Evolutionary conservation across 1,140 invertebrate genomes (phyloP).

Genomic region (Hylaeus anthracinus): DNA sequence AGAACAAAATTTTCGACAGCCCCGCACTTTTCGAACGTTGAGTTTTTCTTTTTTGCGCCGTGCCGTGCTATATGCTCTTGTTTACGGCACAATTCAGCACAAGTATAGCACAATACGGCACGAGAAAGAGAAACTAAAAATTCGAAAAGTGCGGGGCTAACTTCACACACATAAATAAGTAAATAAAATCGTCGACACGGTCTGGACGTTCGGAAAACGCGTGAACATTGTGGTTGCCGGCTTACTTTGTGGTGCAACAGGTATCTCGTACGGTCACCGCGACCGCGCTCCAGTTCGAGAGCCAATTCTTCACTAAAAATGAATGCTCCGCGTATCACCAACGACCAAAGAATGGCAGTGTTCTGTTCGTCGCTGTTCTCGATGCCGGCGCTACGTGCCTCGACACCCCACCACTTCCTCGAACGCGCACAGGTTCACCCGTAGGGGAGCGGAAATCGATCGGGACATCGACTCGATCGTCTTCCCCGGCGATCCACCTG

Average conservation of each 20-base stretch:
- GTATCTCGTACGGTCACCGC: conserved; percentile 24
- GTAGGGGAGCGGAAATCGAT: conserved; percentile 14
- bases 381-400: conserved; percentile 11
- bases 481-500: background rate
- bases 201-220: background rate
- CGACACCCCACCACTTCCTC: conserved; percentile 34
- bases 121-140: too few relatives aligned
- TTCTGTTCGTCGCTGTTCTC: background rate
- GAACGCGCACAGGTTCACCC: background rate
- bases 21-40: too few relatives aligned
- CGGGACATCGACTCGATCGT: background rate
- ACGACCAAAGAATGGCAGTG: conserved; percentile 32
- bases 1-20: too few relatives aligned
- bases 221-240: background rate
- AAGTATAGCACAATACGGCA: too few relatives aligned
- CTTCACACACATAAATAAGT: too few relatives aligned
- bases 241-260: conserved; percentile 45
- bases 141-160: too few relatives aligned
- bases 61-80: too few relatives aligned
- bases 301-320: conserved; percentile 36
- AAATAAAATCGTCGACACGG: background rate
- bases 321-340: conserved; percentile 14
- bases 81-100: too few relatives aligned
- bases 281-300: conserved; percentile 35
- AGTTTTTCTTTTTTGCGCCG: too few relatives aligned